Base-by-base conservation (phyloP, 2,113 vertebrate genomes). In the Varanus komodoensis region DNA sequence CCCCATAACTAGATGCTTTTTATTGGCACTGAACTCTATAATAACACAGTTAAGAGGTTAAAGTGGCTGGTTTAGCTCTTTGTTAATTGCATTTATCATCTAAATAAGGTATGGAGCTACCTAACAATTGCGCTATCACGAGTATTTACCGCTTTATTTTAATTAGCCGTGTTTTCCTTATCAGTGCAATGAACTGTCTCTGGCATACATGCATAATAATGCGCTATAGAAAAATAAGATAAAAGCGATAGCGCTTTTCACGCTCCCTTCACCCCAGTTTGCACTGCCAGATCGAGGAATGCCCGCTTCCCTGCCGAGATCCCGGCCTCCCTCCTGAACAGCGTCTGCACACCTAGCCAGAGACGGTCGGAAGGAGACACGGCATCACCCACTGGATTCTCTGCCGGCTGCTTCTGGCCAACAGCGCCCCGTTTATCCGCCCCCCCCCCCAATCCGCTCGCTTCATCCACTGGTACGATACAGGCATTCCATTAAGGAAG, bases 61-160 rank as follows among this genome's bases (percentile, higher is more conserved):
- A 84, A 86, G 90, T 93, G 89, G 92, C 90, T 90, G 88, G 57
- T 84, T 89, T 69, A 90, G 94, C 92, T 92, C 94, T 94, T 80
- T 80, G 93, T 93, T 94, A 94, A 96, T 89, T 94, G 94, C 91
- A 68, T 97, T 96, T 93, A 96, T 95, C 95, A n/a, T 88, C 73
- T 52, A 87, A 90, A 95, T 94, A 95, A 96, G 92, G 90, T 87
- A 89, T 92, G 92, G 89, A 94, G 97, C 95, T 95, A 92, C 92
- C 88, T 92, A 86, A 91, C 93, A 92, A 94, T 86, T 92, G 92
- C 82, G 91, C 95, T 96, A 96, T 93, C 93, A 87, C 89, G 93
- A 90, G 93, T 94, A 96, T 96, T 97, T 97, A 95, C 89, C 92
- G 94, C 91, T 97, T 94, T 96, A 87, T 97, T 97, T 97, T 96